These are phyloP conservation scores for Drosophila fuyamai DNA, from an alignment of 1,140 invertebrate genomes.

Conservation along the genomic window DNA sequence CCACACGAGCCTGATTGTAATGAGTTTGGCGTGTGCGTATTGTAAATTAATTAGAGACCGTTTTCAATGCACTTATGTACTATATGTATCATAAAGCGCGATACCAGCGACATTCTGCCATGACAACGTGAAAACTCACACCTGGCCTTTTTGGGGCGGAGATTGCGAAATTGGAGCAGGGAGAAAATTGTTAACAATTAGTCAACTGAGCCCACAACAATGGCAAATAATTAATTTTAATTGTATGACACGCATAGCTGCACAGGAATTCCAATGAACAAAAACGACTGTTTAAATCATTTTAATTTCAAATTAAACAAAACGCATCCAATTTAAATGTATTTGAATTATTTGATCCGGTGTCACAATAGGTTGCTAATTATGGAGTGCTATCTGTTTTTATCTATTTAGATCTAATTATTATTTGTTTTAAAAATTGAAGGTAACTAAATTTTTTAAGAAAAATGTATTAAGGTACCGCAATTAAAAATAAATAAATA, in stretches of 20 bases:
- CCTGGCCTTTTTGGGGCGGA: conserved; percentile 13
- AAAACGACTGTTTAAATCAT: conserved; percentile 31
- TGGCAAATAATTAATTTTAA: conserved; percentile 71
- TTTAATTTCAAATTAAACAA: conserved; percentile 38
- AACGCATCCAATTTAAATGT: conserved; percentile 24
- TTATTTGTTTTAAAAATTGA: neutral
- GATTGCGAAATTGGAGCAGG: neutral
- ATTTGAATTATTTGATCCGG: conserved; percentile 33
- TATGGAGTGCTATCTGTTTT: conserved; percentile 10
- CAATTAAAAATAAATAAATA: neutral
- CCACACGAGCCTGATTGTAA: conserved; percentile 36
- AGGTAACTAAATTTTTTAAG: neutral
- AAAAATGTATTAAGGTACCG: neutral
- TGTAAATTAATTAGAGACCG: conserved; percentile 78
- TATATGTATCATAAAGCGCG: conserved; percentile 31
- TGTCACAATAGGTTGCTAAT: conserved; percentile 30
- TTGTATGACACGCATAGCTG: conserved; percentile 49
- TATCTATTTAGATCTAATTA: conserved; percentile 1
- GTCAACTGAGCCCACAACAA: conserved; percentile 64
- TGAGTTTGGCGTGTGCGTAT: conserved; percentile 60
- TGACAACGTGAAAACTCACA: conserved; percentile 48
- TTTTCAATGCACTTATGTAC: conserved; percentile 54
- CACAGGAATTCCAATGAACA: conserved; percentile 29
- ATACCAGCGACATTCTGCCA: conserved; percentile 28
- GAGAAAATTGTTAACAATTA: conserved; percentile 77